These are phyloP conservation scores for Trogon melanurus DNA, from an alignment of 2,113 vertebrate species.

Conservation along the genomic window DNA sequence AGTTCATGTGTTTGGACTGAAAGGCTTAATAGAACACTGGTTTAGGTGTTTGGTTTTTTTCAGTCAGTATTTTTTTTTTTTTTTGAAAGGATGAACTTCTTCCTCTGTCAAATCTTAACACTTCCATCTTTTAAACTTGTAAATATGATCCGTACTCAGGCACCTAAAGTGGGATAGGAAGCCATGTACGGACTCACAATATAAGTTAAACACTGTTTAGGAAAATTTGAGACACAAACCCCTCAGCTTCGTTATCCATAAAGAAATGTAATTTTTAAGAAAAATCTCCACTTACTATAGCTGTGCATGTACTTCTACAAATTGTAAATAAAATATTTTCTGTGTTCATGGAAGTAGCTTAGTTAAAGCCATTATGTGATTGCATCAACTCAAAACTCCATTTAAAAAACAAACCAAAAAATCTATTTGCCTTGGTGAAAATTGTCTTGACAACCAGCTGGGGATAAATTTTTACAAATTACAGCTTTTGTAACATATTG, in stretches of 20 bases:
- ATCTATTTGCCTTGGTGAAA: neutral
- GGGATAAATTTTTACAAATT: neutral
- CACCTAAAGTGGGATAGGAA: neutral
- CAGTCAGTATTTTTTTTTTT: neutral
- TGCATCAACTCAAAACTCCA: neutral
- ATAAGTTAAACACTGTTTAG: neutral
- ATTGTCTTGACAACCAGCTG: neutral
- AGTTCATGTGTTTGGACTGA: neutral
- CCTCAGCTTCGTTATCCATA: neutral
- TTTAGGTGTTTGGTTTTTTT: neutral
- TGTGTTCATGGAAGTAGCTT: neutral
- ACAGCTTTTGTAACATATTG: neutral
- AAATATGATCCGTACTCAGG: neutral
- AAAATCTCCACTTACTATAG: neutral
- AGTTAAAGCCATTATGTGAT: neutral
- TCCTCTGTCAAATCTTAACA: neutral
- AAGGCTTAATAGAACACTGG: neutral
- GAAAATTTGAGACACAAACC: neutral
- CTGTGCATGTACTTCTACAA: neutral
- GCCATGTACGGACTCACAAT: neutral
- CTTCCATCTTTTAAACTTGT: neutral
- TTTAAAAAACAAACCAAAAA: neutral
- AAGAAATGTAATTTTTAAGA: neutral
- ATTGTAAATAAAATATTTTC: neutral
- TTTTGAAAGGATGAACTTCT: neutral